Conservation (phyloP, 2,113 vertebrate species). For the Chauna torquata region DNA sequence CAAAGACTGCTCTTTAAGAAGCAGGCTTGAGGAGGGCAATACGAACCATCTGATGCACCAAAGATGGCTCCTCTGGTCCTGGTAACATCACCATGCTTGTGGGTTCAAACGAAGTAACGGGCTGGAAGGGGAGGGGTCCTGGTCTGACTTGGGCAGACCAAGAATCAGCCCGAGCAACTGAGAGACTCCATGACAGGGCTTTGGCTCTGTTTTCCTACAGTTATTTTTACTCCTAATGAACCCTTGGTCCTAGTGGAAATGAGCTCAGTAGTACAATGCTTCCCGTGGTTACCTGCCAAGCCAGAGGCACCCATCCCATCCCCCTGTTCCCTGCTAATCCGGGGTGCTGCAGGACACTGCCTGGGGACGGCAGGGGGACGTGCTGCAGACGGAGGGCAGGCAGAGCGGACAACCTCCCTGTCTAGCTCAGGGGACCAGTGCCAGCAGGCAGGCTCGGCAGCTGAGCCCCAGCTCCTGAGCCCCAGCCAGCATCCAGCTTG, state of each 20-base stretch:
- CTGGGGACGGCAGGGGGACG: accelerated
- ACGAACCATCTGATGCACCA: accelerated
- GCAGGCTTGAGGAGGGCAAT: neutral
- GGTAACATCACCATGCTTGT: neutral
- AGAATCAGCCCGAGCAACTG: neutral
- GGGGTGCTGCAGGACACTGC: neutral
- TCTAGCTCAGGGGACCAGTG: neutral
- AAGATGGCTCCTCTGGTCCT: neutral
- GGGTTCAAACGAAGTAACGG: neutral
- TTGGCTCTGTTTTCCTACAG: neutral
- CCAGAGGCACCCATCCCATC: neutral
- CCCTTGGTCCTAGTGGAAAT: slow-evolving; percentile 29
- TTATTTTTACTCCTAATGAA: slow-evolving; percentile 23
- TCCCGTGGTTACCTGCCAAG: slow-evolving; percentile 39
- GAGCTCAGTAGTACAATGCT: slow-evolving; percentile 34
- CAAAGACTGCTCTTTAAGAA: neutral
- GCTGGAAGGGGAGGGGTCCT: neutral
- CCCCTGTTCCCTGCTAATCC: accelerated
- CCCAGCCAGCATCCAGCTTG: neutral
- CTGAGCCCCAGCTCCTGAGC: neutral
- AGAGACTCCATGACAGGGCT: neutral
- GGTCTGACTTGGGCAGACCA: neutral
- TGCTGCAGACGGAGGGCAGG: neutral
- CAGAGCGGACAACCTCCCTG: accelerated
- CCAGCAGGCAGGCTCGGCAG: neutral